phyloP scores from a whole-genome alignment of 2,797 vertebrate genomes.

The Coranthus polyacanthus region DNA sequence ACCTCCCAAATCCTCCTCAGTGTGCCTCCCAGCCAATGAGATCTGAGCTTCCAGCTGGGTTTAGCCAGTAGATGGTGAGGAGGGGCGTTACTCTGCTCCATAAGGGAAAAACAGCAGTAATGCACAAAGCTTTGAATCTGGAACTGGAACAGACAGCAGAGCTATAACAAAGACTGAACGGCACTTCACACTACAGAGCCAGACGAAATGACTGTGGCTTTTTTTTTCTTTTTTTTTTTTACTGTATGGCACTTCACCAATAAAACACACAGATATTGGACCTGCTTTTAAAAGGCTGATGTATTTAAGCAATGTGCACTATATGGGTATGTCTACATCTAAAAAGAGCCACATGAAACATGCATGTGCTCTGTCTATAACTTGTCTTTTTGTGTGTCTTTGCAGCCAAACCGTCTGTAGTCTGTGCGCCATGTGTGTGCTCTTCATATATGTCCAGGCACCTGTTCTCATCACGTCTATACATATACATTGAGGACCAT shows the following conservation, averaged over 20 bases:
- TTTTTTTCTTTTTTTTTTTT: conserved; percentile 40
- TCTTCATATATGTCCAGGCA: conserved; percentile 42
- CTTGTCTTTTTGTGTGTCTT: conserved; percentile 13
- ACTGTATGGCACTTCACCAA: conserved; percentile 17
- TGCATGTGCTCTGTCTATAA: conserved; percentile 22
- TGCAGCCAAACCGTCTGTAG: neutral
- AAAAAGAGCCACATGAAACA: conserved; percentile 29
- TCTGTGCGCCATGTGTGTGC: conserved; percentile 31
- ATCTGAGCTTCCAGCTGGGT: conserved; percentile 58
- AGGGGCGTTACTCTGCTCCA: conserved; percentile 60
- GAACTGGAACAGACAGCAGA: conserved; percentile 66
- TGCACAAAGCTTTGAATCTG: conserved; percentile 81
- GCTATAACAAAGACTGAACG: conserved; percentile 74
- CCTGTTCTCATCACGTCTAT: conserved; percentile 60
- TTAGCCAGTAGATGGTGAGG: conserved; percentile 67
- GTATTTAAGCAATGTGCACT: neutral
- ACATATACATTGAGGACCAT: conserved; percentile 57
- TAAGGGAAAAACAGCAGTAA: conserved; percentile 67
- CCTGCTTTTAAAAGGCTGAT: conserved; percentile 9
- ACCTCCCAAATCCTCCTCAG: conserved; percentile 66
- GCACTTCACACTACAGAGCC: conserved; percentile 44
- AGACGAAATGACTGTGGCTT: conserved; percentile 24
- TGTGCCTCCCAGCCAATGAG: conserved; percentile 71
- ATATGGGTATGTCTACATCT: conserved; percentile 37
- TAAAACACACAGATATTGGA: conserved; percentile 13